Conservation (phyloP, 2,797 vertebrate genomes). For the Chloroceryle amazona region DNA sequence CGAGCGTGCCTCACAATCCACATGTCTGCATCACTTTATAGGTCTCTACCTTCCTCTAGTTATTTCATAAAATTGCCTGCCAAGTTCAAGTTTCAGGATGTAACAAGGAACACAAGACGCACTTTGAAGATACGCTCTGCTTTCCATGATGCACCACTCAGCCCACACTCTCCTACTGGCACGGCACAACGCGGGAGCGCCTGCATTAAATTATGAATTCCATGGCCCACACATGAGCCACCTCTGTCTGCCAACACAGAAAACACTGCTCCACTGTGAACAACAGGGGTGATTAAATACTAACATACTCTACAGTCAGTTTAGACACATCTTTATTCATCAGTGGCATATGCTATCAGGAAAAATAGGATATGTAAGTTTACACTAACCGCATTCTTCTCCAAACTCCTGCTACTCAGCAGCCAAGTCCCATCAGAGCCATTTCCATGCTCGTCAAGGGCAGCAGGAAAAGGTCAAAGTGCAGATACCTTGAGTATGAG, state of each 20-base stretch:
- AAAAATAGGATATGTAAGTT: not conserved
- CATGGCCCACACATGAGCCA: not conserved
- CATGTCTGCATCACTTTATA: not conserved
- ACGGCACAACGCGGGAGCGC: not conserved
- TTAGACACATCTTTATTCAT: not conserved
- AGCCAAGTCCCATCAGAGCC: not conserved
- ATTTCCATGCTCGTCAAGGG: not conserved
- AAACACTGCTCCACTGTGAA: not conserved
- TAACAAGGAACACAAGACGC: not conserved
- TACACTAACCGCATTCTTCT: not conserved
- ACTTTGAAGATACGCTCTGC: not conserved
- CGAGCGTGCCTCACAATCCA: not conserved
- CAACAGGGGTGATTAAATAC: not conserved
- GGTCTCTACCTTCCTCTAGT: not conserved
- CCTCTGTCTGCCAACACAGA: not conserved
- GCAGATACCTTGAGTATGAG: not conserved
- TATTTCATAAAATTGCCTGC: not conserved
- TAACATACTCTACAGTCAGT: not conserved
- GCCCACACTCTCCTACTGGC: not conserved
- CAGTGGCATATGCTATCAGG: not conserved
- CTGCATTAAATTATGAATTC: not conserved
- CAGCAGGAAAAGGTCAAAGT: not conserved
- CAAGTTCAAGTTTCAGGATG: not conserved
- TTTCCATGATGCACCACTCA: not conserved
- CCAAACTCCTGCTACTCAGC: not conserved